Evolutionary conservation across 2,113 vertebrate species (phyloP).

Genomic region (Scomber scombrus): DNA sequence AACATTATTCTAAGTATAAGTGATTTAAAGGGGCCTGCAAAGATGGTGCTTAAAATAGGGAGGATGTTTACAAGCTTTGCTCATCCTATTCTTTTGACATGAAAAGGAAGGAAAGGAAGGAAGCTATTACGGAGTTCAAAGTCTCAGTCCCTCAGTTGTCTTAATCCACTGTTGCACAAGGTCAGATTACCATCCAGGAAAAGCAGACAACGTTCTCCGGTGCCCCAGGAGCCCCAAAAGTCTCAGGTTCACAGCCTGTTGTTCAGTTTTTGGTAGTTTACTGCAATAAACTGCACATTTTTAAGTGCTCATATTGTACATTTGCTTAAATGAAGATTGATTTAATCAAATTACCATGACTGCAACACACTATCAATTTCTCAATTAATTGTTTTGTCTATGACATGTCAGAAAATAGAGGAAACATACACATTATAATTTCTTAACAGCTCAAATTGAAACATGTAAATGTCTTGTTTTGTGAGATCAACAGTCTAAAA

Average conservation of each 20-base stretch:
- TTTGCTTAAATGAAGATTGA: too few species aligned
- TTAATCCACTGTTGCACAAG: neutral
- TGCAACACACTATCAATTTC: too few species aligned
- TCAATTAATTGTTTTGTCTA: too few species aligned
- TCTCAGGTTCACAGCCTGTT: neutral
- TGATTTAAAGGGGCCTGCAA: neutral
- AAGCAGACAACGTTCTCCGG: neutral
- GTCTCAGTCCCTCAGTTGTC: neutral
- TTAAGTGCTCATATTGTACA: too few species aligned
- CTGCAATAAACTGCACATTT: too few species aligned
- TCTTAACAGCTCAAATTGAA: too few species aligned
- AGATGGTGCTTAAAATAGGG: slow-evolving; percentile 21
- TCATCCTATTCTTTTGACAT: slow-evolving; percentile 25
- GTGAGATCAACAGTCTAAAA: too few species aligned
- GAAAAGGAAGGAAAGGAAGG: slow-evolving; percentile 59
- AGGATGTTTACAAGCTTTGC: slow-evolving; percentile 10
- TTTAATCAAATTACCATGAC: too few species aligned
- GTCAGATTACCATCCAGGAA: neutral
- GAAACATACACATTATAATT: too few species aligned
- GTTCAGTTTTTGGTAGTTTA: too few species aligned
- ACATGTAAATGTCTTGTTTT: too few species aligned
- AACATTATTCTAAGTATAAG: neutral
- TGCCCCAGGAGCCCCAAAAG: neutral
- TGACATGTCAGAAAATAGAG: too few species aligned
- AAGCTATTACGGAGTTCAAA: slow-evolving; percentile 45